Evolutionary conservation across 2,888 invertebrate species (phyloP).

Genomic region (Desoria tigrina): DNA sequence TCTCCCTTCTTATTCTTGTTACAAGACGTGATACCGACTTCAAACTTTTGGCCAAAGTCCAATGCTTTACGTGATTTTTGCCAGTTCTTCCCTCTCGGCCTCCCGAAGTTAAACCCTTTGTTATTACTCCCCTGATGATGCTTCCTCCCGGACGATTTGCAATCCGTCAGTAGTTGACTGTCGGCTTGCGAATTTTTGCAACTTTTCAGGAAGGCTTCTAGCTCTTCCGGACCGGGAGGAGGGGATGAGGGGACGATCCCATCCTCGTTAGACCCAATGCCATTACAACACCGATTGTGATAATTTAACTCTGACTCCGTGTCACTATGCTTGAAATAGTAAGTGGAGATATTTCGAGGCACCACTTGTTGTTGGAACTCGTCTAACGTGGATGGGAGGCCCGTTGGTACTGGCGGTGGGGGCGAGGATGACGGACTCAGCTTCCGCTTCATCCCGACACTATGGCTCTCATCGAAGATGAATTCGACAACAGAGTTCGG

Average conservation of each 20-base stretch:
- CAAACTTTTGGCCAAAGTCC: conserved; percentile 51
- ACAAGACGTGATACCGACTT: conserved; percentile 30
- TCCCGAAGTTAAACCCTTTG: background rate
- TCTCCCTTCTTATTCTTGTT: background rate
- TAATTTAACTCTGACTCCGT: conserved; percentile 47
- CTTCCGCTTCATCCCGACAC: conserved; percentile 48
- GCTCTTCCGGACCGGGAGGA: too few relatives aligned
- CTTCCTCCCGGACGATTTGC: background rate
- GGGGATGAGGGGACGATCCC: background rate
- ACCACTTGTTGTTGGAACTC: background rate
- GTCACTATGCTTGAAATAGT: conserved; percentile 55
- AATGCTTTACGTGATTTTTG: conserved; percentile 45
- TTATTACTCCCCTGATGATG: background rate
- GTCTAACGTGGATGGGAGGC: conserved; percentile 36
- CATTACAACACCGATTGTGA: background rate
- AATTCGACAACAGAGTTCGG: conserved; percentile 52
- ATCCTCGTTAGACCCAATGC: background rate
- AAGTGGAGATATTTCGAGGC: conserved; percentile 51
- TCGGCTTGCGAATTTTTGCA: too few relatives aligned
- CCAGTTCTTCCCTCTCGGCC: conserved; percentile 9
- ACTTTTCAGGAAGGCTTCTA: background rate
- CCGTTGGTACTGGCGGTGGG: conserved; percentile 41
- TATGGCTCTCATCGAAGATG: conserved; percentile 42
- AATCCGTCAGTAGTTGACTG: background rate
- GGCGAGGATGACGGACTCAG: conserved; percentile 44